Conservation (phyloP, 2,797 vertebrate species). For the Sebastes trivittatus region DNA sequence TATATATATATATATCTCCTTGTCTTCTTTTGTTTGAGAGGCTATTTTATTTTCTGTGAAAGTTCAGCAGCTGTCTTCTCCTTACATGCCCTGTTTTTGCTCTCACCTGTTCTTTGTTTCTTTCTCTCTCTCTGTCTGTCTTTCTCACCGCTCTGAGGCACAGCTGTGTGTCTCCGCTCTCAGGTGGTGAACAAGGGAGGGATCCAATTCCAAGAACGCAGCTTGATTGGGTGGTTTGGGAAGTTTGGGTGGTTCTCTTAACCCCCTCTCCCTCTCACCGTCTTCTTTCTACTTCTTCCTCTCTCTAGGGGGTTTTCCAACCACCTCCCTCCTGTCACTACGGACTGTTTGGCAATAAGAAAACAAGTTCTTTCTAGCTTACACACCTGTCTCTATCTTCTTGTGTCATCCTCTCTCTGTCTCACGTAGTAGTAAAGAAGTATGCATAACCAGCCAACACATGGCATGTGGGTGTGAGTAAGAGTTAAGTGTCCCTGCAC, state of each 20-base stretch:
- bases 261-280: conserved; percentile 9
- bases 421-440: not conserved
- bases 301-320: conserved; percentile 19
- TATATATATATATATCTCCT: not conserved
- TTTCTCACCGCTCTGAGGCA: conserved; percentile 43
- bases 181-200: conserved; percentile 79
- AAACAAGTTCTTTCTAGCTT: conserved; percentile 7
- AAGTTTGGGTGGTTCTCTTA: conserved; percentile 74
- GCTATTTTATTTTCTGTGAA: conserved; percentile 12
- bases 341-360: not conserved
- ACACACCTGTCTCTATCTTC: conserved; percentile 37
- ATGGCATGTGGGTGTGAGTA: conserved; percentile 66
- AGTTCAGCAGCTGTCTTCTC: conserved; percentile 23
- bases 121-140: conserved; percentile 16
- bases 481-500: conserved; percentile 48
- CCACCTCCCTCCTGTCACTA: conserved; percentile 14
- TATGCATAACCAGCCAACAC: conserved; percentile 41
- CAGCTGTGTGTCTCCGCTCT: conserved; percentile 69
- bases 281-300: conserved; percentile 11
- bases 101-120: conserved; percentile 56
- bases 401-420: conserved; percentile 2
- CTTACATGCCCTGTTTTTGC: conserved; percentile 4
- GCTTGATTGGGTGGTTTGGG: conserved; percentile 78
- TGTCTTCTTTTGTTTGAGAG: conserved; percentile 8
- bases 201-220: conserved; percentile 65